Base-by-base conservation (phyloP, 2,888 invertebrate genomes). In the Caenorhabditis afra region DNA sequence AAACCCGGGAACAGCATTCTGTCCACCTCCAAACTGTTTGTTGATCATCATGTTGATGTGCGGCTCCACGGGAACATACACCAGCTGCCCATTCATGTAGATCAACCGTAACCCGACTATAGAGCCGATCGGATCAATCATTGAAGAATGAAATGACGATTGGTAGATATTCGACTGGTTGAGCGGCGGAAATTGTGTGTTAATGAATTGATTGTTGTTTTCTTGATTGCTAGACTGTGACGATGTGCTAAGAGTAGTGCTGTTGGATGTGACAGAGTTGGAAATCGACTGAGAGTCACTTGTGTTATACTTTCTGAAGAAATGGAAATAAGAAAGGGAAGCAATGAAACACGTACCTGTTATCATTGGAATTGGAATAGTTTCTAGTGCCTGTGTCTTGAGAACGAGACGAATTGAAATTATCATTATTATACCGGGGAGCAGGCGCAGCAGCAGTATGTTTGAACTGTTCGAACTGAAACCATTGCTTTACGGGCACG, bases 11-110 rank as follows among this genome's bases (percentile, higher is more conserved):
- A 4, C 18, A n/a, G 45, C 14, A 2, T 14, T n/a, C 22, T 59
- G 57, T 3, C 64, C 53, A 44, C 22, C 20, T 16, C 81, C 83
- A 61, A 85, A 83, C 29, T 85, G 82, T 50, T 82, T 79, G 47
- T 85, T 85, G 65, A 85, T 85, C 61, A 85, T 65, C 74, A 79
- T 74, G 45, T 85, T 85, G 49, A 82, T 73, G 18, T 85, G 85
- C 10, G 85, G 82, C n/a, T 85, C 85, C 0, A 85, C 85, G 1
- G 85, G 85, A 37, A 85, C 81, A 37, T 85, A 85, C 20, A 64
- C 73, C 39, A 85, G 47, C 45, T 80, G 75, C 4, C 85, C 85
- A 53, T 83, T 81, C 39, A 81, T 47, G 65, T 81, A 79, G 20
- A 85, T 47, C 7, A 82, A 66, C 11, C 85, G 59, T 12, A 85